Conservation (phyloP, 2,797 vertebrate genomes). For the Australoheros facetus region DNA sequence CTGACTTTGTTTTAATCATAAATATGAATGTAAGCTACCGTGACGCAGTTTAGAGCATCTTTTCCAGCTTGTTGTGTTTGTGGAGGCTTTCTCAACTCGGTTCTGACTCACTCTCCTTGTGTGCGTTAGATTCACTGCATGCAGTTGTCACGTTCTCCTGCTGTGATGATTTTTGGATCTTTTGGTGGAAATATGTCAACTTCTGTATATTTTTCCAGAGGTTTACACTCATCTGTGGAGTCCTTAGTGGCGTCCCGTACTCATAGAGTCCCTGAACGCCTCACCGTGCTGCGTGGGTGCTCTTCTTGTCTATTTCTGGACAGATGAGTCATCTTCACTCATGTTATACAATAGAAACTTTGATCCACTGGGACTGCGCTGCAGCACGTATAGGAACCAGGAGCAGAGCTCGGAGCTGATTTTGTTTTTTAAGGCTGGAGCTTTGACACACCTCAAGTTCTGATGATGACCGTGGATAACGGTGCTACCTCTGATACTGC, state of each 20-base stretch:
- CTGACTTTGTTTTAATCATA: background rate
- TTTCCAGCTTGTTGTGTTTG: background rate
- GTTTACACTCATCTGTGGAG: background rate
- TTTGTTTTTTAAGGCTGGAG: background rate
- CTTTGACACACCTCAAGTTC: too few relatives aligned
- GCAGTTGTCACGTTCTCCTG: background rate
- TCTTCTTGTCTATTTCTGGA: slow-evolving; percentile 52
- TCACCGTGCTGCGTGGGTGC: slow-evolving; percentile 30
- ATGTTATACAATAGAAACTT: slow-evolving; percentile 48
- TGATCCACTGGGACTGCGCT: background rate
- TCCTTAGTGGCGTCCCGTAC: background rate
- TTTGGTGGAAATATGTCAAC: fast-evolving
- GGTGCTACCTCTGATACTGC: too few relatives aligned
- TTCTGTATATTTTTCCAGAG: fast-evolving
- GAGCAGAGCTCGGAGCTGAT: background rate
- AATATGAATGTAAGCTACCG: too few relatives aligned
- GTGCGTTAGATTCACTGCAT: background rate
- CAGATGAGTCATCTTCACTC: slow-evolving; percentile 55
- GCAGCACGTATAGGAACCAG: slow-evolving; percentile 13
- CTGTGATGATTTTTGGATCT: background rate
- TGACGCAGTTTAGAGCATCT: too few relatives aligned
- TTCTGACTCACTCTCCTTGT: too few relatives aligned
- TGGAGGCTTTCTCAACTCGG: too few relatives aligned
- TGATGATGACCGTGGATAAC: too few relatives aligned
- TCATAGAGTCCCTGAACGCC: slow-evolving; percentile 21